Evolutionary conservation across 2,888 invertebrate genomes (phyloP).

Genomic region (Polietes domitor): DNA sequence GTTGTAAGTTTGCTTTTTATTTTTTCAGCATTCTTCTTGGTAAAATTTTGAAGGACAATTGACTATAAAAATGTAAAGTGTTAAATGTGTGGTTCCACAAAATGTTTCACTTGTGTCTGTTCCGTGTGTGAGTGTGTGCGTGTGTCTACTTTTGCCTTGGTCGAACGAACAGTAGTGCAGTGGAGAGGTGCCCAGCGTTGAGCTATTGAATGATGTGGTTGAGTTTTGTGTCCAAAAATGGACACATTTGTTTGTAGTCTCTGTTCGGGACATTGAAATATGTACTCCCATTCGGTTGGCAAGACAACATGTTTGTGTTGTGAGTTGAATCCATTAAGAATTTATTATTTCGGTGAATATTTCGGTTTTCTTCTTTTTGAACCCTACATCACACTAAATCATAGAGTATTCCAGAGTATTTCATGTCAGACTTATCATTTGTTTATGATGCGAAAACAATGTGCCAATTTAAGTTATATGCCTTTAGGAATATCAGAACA

Average conservation of each 20-base stretch:
- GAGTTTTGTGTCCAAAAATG: neutral
- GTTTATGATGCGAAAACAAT: no score
- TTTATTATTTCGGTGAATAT: neutral
- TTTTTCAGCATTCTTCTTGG: neutral
- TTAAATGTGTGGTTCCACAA: conserved; percentile 29
- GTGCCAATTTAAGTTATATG: no score
- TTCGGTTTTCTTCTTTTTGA: neutral
- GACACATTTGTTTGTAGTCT: conserved; percentile 7
- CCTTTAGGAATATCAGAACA: no score
- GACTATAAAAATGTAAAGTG: conserved; percentile 37
- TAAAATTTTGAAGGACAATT: conserved; percentile 37
- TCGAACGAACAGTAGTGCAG: neutral
- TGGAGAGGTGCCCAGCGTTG: neutral
- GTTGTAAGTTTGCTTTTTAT: neutral
- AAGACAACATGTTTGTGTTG: neutral
- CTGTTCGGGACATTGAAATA: conserved; percentile 12
- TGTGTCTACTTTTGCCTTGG: neutral
- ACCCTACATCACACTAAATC: no score
- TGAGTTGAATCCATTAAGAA: neutral
- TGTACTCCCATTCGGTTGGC: neutral
- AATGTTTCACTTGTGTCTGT: neutral
- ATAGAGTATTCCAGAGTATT: no score
- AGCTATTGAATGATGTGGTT: conserved; percentile 1
- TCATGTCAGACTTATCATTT: no score
- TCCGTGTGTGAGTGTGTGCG: neutral